These are phyloP conservation scores for Ctenopoma kingsleyae DNA, from an alignment of 2,797 vertebrate species.

Conservation along the genomic window DNA sequence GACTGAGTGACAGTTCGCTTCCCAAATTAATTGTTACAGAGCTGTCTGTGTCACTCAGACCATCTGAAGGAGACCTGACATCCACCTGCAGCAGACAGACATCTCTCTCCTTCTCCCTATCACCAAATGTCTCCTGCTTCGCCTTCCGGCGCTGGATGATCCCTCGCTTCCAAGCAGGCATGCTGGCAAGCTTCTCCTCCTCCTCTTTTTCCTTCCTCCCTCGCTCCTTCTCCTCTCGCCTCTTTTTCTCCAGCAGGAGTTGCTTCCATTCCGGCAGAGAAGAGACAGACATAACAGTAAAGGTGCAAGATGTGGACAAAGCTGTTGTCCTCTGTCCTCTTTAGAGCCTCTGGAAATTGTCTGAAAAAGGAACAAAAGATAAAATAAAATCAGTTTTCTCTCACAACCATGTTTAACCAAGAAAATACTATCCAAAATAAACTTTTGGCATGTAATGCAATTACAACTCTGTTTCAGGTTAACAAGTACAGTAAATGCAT, in stretches of 20 bases:
- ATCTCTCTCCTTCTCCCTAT: conserved; percentile 70
- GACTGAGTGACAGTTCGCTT: conserved; percentile 62
- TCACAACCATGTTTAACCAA: neutral
- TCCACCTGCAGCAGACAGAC: conserved; percentile 61
- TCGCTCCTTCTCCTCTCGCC: conserved; percentile 89
- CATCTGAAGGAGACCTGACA: conserved; percentile 51
- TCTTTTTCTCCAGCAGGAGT: conserved; percentile 89
- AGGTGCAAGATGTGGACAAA: conserved; percentile 28
- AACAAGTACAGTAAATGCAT: neutral
- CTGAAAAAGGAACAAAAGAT: conserved; percentile 39
- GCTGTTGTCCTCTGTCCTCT: conserved; percentile 16
- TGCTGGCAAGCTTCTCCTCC: conserved; percentile 88
- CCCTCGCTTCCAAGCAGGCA: conserved; percentile 93
- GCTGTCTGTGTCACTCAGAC: conserved; percentile 71
- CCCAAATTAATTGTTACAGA: conserved; percentile 51
- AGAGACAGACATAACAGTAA: conserved; percentile 82
- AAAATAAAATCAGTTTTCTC: neutral
- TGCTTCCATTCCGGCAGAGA: conserved; percentile 92
- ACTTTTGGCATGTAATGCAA: neutral
- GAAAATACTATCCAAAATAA: neutral
- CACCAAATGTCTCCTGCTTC: conserved; percentile 80
- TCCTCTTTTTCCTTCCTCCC: conserved; percentile 87
- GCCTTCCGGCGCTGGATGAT: conserved; percentile 90
- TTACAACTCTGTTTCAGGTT: neutral
- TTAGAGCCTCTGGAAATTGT: conserved; percentile 32